Evolutionary conservation across 2,113 vertebrate species (phyloP).

Genomic region (Lethenteron reissneri): DNA sequence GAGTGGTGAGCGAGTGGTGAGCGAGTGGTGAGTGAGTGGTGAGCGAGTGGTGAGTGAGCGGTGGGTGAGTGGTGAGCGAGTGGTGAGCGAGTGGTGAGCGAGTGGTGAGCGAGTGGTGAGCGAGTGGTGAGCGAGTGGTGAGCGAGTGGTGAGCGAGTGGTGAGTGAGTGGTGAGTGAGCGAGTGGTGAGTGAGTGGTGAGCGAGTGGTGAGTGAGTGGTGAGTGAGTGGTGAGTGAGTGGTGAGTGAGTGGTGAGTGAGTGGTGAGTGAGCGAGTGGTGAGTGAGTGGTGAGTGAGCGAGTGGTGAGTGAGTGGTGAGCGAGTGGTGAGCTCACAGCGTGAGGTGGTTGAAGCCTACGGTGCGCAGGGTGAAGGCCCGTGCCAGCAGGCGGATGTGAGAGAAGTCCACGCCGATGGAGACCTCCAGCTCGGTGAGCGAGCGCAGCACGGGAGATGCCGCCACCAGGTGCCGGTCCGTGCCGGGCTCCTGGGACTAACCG

Average conservation of each 20-base stretch:
- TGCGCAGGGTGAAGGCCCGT: constrained; percentile 76
- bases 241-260: not conserved
- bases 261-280: constrained; percentile 11
- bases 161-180: constrained; percentile 14
- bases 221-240: not conserved
- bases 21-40: too few species aligned
- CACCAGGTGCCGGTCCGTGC: constrained; percentile 76
- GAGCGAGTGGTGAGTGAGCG: not conserved
- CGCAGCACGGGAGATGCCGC: constrained; percentile 92
- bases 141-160: not conserved
- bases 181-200: too few species aligned
- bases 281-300: not conserved
- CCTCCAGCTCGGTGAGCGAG: constrained; percentile 76
- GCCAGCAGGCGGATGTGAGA: constrained; percentile 78
- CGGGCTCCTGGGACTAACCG: constrained; percentile 63
- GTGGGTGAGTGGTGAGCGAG: constrained; percentile 10
- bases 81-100: constrained; percentile 10
- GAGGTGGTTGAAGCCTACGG: constrained; percentile 94
- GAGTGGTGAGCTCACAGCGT: constrained; percentile 53
- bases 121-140: not conserved
- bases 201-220: too few species aligned
- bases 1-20: too few species aligned
- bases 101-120: too few species aligned
- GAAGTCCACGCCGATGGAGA: constrained; percentile 68
- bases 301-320: not conserved